Evolutionary conservation across 2,113 vertebrate genomes (phyloP).

Genomic region (Oenanthe oenanthe): DNA sequence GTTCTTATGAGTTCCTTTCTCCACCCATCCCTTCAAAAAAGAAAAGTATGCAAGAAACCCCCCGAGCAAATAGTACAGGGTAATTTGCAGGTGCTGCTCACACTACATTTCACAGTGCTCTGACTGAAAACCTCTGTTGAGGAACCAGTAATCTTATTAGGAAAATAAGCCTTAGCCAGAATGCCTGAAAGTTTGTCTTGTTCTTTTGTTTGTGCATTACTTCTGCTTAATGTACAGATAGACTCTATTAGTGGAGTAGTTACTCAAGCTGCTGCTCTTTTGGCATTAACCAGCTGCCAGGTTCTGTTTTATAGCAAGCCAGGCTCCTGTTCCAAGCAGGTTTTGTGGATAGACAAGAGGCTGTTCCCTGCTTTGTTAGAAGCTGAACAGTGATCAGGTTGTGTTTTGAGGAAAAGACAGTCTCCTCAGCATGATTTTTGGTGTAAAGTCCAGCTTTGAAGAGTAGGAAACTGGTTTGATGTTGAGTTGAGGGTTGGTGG

Average conservation of each 20-base stretch:
- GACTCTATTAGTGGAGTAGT: neutral
- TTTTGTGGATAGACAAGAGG: neutral
- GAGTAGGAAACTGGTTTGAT: neutral
- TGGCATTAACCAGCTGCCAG: neutral
- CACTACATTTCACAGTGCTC: neutral
- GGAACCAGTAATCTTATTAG: neutral
- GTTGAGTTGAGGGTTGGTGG: neutral
- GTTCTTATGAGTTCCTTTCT: slow-evolving; percentile 35
- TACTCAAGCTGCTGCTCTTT: neutral
- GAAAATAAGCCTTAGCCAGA: neutral
- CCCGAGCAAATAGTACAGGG: neutral
- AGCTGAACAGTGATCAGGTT: neutral
- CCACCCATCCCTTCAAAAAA: slow-evolving; percentile 41
- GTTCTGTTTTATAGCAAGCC: neutral
- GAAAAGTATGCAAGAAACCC: slow-evolving; percentile 46
- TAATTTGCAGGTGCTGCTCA: neutral
- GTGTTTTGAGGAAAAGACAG: neutral
- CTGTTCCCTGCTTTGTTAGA: neutral
- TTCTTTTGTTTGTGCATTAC: neutral
- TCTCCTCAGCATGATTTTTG: neutral
- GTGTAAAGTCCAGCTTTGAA: neutral
- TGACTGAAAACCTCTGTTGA: neutral
- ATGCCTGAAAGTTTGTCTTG: neutral
- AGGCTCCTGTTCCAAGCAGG: neutral
- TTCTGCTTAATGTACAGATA: neutral